Conservation (phyloP, 2,888 invertebrate species). For the Synergus laeviventris region DNA sequence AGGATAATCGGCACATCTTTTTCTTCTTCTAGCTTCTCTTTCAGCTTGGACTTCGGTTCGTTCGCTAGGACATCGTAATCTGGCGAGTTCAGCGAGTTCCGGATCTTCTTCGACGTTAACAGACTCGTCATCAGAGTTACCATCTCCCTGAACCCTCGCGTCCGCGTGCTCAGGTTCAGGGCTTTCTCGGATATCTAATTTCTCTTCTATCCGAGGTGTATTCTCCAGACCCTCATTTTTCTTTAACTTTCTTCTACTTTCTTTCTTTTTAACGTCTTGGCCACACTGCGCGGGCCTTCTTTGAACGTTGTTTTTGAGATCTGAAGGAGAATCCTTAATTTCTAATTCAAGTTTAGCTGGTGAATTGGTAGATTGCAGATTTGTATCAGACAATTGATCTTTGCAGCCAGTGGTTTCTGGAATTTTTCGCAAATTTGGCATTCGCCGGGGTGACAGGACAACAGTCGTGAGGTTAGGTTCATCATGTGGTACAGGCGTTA, state of each 20-base stretch:
- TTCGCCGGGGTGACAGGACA: constrained; percentile 48
- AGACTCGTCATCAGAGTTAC: constrained; percentile 71
- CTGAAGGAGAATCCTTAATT: constrained; percentile 37
- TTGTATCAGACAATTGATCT: neutral
- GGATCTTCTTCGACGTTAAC: constrained; percentile 82
- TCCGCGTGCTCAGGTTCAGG: constrained; percentile 74
- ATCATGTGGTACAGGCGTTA: constrained; percentile 43
- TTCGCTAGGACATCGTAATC: constrained; percentile 92
- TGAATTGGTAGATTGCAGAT: constrained; percentile 14
- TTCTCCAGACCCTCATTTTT: constrained; percentile 24
- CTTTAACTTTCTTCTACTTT: constrained; percentile 39
- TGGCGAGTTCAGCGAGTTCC: constrained; percentile 88
- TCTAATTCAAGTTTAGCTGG: neutral
- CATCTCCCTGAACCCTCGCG: constrained; percentile 74
- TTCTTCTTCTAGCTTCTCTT: constrained; percentile 85
- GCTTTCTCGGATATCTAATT: constrained; percentile 33
- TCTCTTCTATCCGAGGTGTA: constrained; percentile 29
- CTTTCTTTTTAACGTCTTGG: constrained; percentile 58
- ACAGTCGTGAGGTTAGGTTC: constrained; percentile 50
- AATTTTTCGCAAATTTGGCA: neutral
- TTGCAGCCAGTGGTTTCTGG: neutral
- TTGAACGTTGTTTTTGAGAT: constrained; percentile 60
- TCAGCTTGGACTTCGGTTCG: constrained; percentile 92
- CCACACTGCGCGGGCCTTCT: constrained; percentile 74
- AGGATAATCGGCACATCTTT: constrained; percentile 93